These are phyloP conservation scores for Bettongia penicillata DNA, from an alignment of 2,113 vertebrate genomes.

Conservation along the genomic window DNA sequence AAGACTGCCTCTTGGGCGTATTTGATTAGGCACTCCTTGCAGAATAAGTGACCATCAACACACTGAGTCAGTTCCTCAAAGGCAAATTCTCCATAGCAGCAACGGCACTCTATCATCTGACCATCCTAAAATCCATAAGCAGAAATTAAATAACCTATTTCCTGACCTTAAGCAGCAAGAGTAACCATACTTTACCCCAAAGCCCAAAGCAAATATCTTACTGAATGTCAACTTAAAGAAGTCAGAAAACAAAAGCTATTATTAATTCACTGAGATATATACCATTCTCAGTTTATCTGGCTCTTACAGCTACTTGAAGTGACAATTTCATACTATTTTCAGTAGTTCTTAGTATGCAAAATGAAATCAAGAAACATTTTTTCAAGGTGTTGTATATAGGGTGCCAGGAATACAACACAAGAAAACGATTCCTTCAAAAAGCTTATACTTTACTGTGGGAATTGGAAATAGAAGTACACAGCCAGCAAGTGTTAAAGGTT, in stretches of 20 bases:
- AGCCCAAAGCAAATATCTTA: not conserved
- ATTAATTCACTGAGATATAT: not conserved
- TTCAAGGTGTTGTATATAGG: not conserved
- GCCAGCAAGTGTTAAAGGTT: not conserved
- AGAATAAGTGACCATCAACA: slow-evolving; percentile 97
- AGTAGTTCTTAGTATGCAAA: not conserved
- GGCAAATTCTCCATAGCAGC: slow-evolving; percentile 96
- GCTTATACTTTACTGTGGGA: not conserved
- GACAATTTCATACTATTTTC: not conserved
- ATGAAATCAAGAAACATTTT: not conserved
- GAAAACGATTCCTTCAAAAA: not conserved
- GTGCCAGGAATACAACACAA: not conserved
- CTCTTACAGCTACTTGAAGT: not conserved
- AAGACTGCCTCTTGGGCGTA: slow-evolving; percentile 98
- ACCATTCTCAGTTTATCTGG: not conserved
- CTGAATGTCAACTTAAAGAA: not conserved
- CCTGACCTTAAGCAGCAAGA: not conserved
- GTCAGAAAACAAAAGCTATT: not conserved
- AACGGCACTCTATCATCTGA: slow-evolving; percentile 97
- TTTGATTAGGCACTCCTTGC: slow-evolving; percentile 97
- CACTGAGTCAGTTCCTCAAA: slow-evolving; percentile 98
- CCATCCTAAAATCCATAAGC: slow-evolving; percentile 87
- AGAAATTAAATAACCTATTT: not conserved
- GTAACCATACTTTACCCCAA: not conserved
- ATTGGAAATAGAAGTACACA: not conserved